A percentile compares a stretch with the other conserved stretches of the same genome.
Evolutionary conservation across 2,888 invertebrate species (phyloP).

Genomic region (Adineta ricciae): DNA sequence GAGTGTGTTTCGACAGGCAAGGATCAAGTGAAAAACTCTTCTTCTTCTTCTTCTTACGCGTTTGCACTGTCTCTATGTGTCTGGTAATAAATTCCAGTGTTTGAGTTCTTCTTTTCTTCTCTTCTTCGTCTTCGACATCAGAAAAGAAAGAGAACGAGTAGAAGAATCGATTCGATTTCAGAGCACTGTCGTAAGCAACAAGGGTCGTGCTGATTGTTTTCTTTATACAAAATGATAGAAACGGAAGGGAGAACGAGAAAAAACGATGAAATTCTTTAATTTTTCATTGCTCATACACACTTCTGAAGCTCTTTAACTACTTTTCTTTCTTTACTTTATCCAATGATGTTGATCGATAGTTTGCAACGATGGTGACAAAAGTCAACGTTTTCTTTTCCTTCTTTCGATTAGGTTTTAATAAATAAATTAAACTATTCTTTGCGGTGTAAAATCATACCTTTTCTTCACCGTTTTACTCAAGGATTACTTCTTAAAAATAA

Average conservation of each 20-base stretch:
- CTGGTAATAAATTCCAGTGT: not conserved
- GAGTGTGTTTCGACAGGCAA: not conserved
- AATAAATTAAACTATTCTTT: not conserved
- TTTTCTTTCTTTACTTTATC: not conserved
- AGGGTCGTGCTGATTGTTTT: not conserved
- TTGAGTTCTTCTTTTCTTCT: not conserved
- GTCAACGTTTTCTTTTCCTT: not conserved
- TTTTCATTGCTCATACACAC: not conserved
- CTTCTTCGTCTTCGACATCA: not conserved
- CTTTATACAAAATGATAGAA: not conserved
- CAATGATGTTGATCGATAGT: not conserved
- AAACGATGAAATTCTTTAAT: not conserved
- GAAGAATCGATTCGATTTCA: not conserved
- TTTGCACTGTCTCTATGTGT: not conserved
- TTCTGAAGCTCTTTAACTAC: not conserved
- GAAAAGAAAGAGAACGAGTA: not conserved
- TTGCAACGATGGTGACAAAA: slow-evolving; percentile 4
- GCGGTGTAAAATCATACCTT: not conserved
- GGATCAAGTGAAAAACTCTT: not conserved
- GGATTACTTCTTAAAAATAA: too few relatives aligned
- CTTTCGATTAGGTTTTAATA: not conserved
- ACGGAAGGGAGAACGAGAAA: not conserved
- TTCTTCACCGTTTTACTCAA: not conserved
- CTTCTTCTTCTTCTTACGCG: not conserved
- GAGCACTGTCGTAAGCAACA: not conserved